Evolutionary conservation across 2,113 vertebrate genomes (phyloP).

Genomic region (Pomatorhinus ruficollis): DNA sequence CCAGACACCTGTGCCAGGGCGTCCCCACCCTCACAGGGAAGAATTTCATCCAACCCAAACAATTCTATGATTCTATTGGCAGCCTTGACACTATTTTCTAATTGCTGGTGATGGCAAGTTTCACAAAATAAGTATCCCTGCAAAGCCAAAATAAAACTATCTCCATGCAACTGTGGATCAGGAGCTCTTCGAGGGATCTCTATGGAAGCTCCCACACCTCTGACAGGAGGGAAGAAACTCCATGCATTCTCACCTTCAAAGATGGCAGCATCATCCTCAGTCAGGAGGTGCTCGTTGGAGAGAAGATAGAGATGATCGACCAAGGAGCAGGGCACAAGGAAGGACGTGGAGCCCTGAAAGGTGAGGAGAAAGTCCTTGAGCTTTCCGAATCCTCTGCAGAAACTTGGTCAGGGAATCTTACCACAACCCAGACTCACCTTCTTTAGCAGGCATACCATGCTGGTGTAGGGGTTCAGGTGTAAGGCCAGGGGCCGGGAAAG

Average conservation of each 20-base stretch:
- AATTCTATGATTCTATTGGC: neutral
- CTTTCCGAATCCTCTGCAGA: neutral
- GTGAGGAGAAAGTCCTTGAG: neutral
- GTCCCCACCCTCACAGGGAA: neutral
- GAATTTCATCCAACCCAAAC: neutral
- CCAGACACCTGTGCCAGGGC: neutral
- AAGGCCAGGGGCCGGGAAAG: slow-evolving; percentile 87
- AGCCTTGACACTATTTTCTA: neutral
- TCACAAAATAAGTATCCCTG: neutral
- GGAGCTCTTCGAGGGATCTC: neutral
- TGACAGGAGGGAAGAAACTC: accelerated
- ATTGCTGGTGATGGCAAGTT: neutral
- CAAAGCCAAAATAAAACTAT: neutral
- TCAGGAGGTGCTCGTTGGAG: slow-evolving; percentile 82
- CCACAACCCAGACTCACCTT: slow-evolving; percentile 76
- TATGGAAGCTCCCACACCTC: neutral
- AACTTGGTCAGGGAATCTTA: neutral
- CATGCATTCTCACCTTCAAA: slow-evolving; percentile 78
- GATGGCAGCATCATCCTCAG: slow-evolving; percentile 86
- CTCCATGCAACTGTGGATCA: neutral
- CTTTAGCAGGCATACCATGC: slow-evolving; percentile 89
- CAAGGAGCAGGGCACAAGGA: slow-evolving; percentile 87
- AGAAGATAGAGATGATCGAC: slow-evolving; percentile 93
- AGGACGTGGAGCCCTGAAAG: slow-evolving; percentile 87
- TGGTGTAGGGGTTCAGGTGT: slow-evolving; percentile 80